Evolutionary conservation across 2,888 invertebrate genomes (phyloP), one percentile per base, ranked within the genome.

Genomic region (Troides aeacus): DNA sequence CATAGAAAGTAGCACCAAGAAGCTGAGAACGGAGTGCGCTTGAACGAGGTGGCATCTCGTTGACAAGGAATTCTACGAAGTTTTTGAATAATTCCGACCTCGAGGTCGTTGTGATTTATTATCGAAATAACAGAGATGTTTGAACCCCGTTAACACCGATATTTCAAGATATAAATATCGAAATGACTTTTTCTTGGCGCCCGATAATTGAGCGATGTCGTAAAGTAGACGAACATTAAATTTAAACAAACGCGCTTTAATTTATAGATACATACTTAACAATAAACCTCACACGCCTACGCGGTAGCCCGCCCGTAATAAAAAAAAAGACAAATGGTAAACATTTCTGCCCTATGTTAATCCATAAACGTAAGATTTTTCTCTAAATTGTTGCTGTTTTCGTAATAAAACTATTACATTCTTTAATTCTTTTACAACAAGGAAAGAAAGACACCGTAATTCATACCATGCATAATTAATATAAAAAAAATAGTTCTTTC

Each of bases 61-160:
- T 82, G 72, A 71, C 73, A 71, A 68, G 66, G 65, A 69, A 82
- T 81, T 81, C 81, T 79, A 81, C 73, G 75, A 76, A 74, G 75
- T 77, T 78, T 58, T 81, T 78, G 76, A 81, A 81, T 81, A 77
- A 81, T 81, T 78, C 79, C 78, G 81, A 85, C 84, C 84, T 72
- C 72, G 71, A 72, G 85, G 81, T 85, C 84, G 74, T 70, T 72
- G 76, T 81, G 81, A 85, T 86, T 85, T 85, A 86, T 84, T 78
- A 72, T 70, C 73, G 71, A 74, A 74, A 74, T 72, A 72, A 74
- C 69, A 63, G 64, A 63, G 62, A 59, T 39, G 56, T 15, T 70
- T 70, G 66, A 63, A 70, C 63, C 53, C 24, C 36, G 21, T 68
- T 59, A 59, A 70, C 70, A 66, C 53, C 64, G 57, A 69, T 66